Conservation (phyloP, 2,113 vertebrate genomes). For the Rattus rattus region DNA sequence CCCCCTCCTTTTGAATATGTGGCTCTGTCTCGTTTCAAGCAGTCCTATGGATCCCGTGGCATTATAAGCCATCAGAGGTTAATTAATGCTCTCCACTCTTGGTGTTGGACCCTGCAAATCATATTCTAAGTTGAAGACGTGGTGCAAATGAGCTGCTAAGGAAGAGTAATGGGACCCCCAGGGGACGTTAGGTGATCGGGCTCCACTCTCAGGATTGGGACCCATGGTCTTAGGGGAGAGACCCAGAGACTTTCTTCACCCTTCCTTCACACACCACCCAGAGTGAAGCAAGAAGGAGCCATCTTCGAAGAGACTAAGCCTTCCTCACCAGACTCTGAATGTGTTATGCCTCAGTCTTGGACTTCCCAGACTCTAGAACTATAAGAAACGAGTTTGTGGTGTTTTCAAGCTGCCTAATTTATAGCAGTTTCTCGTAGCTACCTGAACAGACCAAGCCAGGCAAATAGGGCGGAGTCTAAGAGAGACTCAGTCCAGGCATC, state of each 20-base stretch:
- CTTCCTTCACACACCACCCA: background rate
- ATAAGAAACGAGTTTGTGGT: background rate
- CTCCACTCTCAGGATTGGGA: background rate
- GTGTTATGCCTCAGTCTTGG: background rate
- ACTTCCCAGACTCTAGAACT: background rate
- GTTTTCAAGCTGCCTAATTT: background rate
- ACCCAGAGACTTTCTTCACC: background rate
- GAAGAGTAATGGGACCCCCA: background rate
- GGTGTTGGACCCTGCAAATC: background rate
- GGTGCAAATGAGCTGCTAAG: background rate
- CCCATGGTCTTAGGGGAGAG: too few species aligned
- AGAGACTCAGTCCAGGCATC: background rate
- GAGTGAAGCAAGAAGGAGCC: background rate
- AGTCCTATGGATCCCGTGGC: background rate
- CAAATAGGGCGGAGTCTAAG: background rate
- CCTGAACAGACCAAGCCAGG: background rate
- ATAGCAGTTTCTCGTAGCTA: background rate
- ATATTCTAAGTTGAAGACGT: background rate
- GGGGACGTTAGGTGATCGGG: background rate
- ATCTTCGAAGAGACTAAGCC: background rate
- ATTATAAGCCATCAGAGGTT: slow-evolving; percentile 5
- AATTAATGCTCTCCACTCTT: background rate
- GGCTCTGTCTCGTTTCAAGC: slow-evolving; percentile 23
- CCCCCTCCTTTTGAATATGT: background rate
- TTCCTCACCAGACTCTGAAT: background rate